Conservation (phyloP, 2,888 invertebrate species). For the Leptinotarsa tumamoca region DNA sequence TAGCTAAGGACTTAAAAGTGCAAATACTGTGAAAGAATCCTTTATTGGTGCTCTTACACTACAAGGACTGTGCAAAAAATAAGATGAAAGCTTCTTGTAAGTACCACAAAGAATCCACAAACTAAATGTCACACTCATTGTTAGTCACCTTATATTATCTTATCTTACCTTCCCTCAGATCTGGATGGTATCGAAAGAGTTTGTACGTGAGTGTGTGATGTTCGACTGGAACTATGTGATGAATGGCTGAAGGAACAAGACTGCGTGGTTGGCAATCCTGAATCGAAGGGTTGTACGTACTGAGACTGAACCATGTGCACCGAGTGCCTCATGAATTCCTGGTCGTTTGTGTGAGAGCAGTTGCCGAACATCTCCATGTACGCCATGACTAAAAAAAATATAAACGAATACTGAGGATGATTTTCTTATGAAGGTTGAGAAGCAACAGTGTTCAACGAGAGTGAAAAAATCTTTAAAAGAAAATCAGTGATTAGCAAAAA, state of each 20-base stretch:
- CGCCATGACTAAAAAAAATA: slow-evolving; percentile 81
- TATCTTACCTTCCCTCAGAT: slow-evolving; percentile 37
- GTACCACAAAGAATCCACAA: too few species aligned
- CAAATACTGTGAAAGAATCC: too few species aligned
- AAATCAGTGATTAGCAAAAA: slow-evolving; percentile 4
- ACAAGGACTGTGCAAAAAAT: too few species aligned
- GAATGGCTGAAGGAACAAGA: slow-evolving; percentile 70
- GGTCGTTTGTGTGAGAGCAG: slow-evolving; percentile 83
- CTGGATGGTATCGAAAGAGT: slow-evolving; percentile 54
- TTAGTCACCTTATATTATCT: neutral
- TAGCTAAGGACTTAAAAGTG: too few species aligned
- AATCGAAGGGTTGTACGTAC: slow-evolving; percentile 52
- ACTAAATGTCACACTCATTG: too few species aligned
- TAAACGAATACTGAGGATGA: neutral
- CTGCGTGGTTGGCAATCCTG: slow-evolving; percentile 70
- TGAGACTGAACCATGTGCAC: slow-evolving; percentile 73
- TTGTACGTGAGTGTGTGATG: slow-evolving; percentile 58
- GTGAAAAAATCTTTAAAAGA: neutral
- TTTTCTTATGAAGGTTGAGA: neutral
- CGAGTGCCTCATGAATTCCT: slow-evolving; percentile 88
- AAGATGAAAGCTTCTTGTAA: too few species aligned
- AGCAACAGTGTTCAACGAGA: neutral
- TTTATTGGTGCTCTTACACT: too few species aligned
- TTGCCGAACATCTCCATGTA: slow-evolving; percentile 97
- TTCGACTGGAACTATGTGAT: slow-evolving; percentile 57